A percentile compares a stretch with the other conserved stretches of the same genome.
phyloP scores from a whole-genome alignment of 2,888 invertebrate species.

The Drosophila atripex region DNA sequence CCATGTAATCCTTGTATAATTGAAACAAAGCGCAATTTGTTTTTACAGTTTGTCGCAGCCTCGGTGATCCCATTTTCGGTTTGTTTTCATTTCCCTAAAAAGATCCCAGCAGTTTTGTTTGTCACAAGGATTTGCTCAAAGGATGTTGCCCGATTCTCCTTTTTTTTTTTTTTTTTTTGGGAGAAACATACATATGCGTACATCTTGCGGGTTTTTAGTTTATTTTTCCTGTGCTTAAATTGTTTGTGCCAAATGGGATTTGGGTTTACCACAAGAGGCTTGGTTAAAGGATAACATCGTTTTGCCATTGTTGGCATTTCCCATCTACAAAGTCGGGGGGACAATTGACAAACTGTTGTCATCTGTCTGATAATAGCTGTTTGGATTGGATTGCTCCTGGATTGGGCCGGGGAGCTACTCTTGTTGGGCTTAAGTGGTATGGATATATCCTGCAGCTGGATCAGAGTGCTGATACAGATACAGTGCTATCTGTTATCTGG shows the following conservation, averaged over 20 bases:
- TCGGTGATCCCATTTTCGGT: slow-evolving; percentile 68
- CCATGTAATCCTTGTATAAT: slow-evolving; percentile 74
- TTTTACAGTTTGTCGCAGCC: slow-evolving; percentile 78
- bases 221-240: slow-evolving; percentile 72
- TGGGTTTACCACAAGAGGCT: slow-evolving; percentile 76
- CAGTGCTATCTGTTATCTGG: slow-evolving; percentile 24
- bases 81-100: slow-evolving; percentile 71
- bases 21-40: slow-evolving; percentile 78
- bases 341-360: slow-evolving; percentile 67
- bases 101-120: slow-evolving; percentile 51
- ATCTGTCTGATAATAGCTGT: slow-evolving; percentile 56
- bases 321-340: slow-evolving; percentile 23
- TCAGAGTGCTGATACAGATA: slow-evolving; percentile 25
- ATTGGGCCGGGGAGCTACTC: slow-evolving; percentile 10
- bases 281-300: slow-evolving; percentile 79
- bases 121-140: slow-evolving; percentile 68
- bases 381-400: slow-evolving; percentile 38
- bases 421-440: slow-evolving; percentile 30
- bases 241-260: slow-evolving; percentile 78
- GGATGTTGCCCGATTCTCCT: slow-evolving; percentile 56
- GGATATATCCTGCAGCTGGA: slow-evolving; percentile 32
- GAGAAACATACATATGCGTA: slow-evolving; percentile 59
- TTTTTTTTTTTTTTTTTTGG: no score
- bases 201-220: slow-evolving; percentile 62
- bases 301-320: slow-evolving; percentile 68